phyloP scores from a whole-genome alignment of 2,888 invertebrate genomes.

The Cephonodes hylas region DNA sequence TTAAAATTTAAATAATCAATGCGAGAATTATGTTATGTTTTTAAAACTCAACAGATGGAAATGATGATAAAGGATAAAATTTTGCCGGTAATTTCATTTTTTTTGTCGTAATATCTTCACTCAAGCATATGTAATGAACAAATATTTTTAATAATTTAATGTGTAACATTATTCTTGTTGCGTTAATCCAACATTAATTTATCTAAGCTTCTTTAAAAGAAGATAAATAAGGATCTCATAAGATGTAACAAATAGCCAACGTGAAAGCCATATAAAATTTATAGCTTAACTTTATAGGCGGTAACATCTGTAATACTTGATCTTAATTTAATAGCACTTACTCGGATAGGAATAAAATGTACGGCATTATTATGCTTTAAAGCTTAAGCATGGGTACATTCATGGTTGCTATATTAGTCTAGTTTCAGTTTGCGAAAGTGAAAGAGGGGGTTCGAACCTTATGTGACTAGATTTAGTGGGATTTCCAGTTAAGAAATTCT shows the following conservation, averaged over 20 bases:
- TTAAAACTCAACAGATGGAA: no score
- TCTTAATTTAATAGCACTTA: neutral
- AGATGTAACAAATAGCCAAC: neutral
- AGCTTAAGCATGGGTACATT: neutral
- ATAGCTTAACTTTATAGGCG: neutral
- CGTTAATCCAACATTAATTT: neutral
- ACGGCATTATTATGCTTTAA: neutral
- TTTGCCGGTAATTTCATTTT: no score
- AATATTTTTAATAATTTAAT: no score
- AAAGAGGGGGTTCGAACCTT: neutral
- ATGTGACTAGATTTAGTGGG: no score
- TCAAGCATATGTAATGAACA: no score
- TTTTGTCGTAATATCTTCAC: no score
- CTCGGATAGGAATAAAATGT: neutral
- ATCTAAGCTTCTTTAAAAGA: neutral
- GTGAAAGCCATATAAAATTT: neutral
- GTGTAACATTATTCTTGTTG: no score
- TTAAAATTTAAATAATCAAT: no score
- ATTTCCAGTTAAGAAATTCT: no score
- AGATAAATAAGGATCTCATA: neutral
- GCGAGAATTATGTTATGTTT: no score
- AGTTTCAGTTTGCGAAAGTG: neutral
- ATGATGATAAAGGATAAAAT: no score
- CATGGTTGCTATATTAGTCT: neutral
- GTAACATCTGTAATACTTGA: neutral